These are phyloP conservation scores for Lethenteron camtschaticum DNA, from an alignment of 2,113 vertebrate species.

Conservation along the genomic window DNA sequence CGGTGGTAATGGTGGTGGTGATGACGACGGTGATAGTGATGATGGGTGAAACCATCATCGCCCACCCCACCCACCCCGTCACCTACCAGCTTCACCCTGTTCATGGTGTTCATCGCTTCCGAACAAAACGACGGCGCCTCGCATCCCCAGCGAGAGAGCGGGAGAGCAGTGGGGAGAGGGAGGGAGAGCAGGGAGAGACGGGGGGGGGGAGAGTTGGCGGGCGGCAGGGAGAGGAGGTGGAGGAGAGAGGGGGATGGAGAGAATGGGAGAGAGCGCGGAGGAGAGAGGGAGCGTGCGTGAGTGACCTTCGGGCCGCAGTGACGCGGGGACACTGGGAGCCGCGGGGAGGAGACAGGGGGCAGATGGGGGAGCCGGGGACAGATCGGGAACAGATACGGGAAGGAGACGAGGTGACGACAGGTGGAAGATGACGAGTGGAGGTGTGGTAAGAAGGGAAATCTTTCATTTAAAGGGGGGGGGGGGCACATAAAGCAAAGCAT, in stretches of 20 bases:
- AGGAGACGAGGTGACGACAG: not conserved
- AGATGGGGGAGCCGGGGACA: not conserved
- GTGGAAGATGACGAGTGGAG: too few relatives aligned
- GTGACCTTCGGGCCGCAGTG: not conserved
- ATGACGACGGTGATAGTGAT: too few relatives aligned
- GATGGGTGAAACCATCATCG: too few relatives aligned
- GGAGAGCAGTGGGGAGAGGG: not conserved
- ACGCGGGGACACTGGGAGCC: not conserved
- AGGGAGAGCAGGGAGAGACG: not conserved
- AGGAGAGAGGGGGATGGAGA: not conserved
- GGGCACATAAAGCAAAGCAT: not conserved
- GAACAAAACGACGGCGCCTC: too few relatives aligned
- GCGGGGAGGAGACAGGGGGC: not conserved
- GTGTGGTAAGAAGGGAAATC: too few relatives aligned
- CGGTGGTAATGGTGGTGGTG: too few relatives aligned
- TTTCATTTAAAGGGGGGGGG: not conserved
- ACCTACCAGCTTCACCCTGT: too few relatives aligned
- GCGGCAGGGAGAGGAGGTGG: not conserved
- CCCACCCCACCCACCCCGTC: too few relatives aligned
- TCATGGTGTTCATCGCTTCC: too few relatives aligned
- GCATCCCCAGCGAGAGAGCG: not conserved
- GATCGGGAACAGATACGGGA: not conserved
- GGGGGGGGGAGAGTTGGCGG: not conserved
- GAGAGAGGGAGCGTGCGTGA: not conserved
- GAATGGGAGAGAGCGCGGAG: not conserved